Evolutionary conservation across 2,113 vertebrate species (phyloP), one percentile per base, ranked within the genome.

Genomic region (Hyla sarda): DNA sequence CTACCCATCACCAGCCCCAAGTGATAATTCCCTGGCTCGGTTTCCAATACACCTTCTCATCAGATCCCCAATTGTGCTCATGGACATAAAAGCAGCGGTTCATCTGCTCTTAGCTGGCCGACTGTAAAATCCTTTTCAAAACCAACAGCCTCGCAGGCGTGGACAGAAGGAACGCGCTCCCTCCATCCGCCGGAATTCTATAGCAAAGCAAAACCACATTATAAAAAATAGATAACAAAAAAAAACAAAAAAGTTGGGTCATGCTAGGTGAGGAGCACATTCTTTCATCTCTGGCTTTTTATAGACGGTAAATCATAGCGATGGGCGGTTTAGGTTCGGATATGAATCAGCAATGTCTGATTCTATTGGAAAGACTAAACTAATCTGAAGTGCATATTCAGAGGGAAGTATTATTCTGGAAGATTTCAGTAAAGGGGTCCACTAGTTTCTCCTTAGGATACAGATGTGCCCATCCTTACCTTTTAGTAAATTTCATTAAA

Each of bases 121-220:
- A 79, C 75, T 56, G 47, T 69, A 45, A 79, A 69, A 79, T 56
- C 45, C 75, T 56, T 71, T 85, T 79, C 30, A 79, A 54, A 41
- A 50, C 47, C 41, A 79, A 56, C 75, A 71, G 48, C 84, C 60
- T 71, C 1, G 62, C 62, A 23, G 62, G 77, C 28, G 65, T 19
- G 30, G 47, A 71, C 74, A 54, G 83, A 50, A 62, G 83, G 60
- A 41, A 41, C 11, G 48, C 47, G 21, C 48, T 41, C 28, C 52
- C 47, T 10, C 58, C 45, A 30, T 11, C 37, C 25, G 2, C 21
- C 7, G 65, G 30, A 6, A 17, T 28, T 60, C 78, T 16, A 28
- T n/a, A 65, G 25, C 56, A 21, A 47, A 81, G 47, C 16, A 34
- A 21, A 47, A 81, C 25, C 34, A 65, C 28, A 65, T 45, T n/a